Evolutionary conservation across 2,113 vertebrate species (phyloP), one percentile per base, ranked within the genome.

Genomic region (Pseudorasbora parva): DNA sequence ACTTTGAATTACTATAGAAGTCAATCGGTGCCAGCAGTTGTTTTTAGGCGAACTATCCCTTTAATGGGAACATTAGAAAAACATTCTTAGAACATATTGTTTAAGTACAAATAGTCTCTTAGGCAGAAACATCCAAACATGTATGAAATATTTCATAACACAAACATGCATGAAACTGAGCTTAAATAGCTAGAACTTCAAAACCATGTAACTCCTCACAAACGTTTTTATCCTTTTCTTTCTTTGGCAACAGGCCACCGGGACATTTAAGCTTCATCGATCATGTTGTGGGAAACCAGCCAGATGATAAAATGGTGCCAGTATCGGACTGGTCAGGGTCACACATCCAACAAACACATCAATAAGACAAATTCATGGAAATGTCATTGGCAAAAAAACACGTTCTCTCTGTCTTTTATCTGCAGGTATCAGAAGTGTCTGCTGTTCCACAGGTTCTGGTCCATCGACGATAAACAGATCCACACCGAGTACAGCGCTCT

Each of bases 231-330:
- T 17, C 49, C 49, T 51, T 2, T 49, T 49, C 23, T 73, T 25
- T 37, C 14, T 41, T 68, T 85, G 60, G 74, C 7, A 72, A 17
- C 64, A 96, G 95, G 83, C 95, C 94, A 19, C 78, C 89, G 7
- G 89, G 10, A 37, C 88, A 87, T 85, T 86, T 96, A 74, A 90
- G 64, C 43, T 95, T 96, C 81, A 95, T 96, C 49, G 95, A 96
- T 92, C 95, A 96, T 91, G 84, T 96, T 90, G 95, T 96, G 87
- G 95, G 95, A 91, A 96, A 96, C 91, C 94, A 95, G 92, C 93
- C 95, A 90, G 93, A 96, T 83, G 91, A 95, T 72, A 57, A 93
- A 81, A 96, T 96, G 95, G 92, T 93, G 88, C 92, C 93, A 56
- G 21, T 92, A 54, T 90, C 94, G 59, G 94, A 95, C 87, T 96